Evolutionary conservation across 2,888 invertebrate species (phyloP).

Genomic region (Erynnis tages): DNA sequence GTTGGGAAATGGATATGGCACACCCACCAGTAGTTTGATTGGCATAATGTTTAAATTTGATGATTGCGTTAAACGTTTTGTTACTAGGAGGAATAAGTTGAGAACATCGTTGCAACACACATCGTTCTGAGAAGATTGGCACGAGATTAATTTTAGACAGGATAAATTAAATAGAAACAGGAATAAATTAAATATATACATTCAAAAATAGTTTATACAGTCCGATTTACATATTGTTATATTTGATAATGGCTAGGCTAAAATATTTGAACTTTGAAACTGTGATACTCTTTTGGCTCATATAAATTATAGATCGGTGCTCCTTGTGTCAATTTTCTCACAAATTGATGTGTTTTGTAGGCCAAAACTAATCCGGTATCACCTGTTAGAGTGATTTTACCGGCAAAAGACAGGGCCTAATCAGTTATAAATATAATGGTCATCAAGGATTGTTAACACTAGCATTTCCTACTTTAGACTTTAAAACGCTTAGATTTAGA

Average conservation of each 20-base stretch:
- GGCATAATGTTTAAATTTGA: slow-evolving; percentile 57
- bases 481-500: neutral
- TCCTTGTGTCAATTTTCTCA: slow-evolving; percentile 6
- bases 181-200: slow-evolving; percentile 24
- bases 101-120: slow-evolving; percentile 26
- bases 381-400: neutral
- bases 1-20: slow-evolving; percentile 63
- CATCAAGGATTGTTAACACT: neutral
- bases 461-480: neutral
- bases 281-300: slow-evolving; percentile 26
- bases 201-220: slow-evolving; percentile 37
- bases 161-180: slow-evolving; percentile 23
- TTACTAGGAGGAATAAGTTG: slow-evolving; percentile 61
- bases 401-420: neutral
- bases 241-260: slow-evolving; percentile 25
- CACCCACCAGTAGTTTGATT: slow-evolving; percentile 56
- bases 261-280: slow-evolving; percentile 22
- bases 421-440: neutral
- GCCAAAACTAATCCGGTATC: neutral
- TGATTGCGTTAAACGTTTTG: slow-evolving; percentile 60
- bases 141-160: slow-evolving; percentile 21
- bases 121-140: slow-evolving; percentile 3
- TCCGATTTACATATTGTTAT: slow-evolving; percentile 29
- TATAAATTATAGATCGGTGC: slow-evolving; percentile 22
- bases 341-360: neutral